A percentile compares a stretch with the other conserved stretches of the same genome.
Evolutionary conservation across 1,140 invertebrate species (phyloP).

Genomic region (Cyclargus thomasi): DNA sequence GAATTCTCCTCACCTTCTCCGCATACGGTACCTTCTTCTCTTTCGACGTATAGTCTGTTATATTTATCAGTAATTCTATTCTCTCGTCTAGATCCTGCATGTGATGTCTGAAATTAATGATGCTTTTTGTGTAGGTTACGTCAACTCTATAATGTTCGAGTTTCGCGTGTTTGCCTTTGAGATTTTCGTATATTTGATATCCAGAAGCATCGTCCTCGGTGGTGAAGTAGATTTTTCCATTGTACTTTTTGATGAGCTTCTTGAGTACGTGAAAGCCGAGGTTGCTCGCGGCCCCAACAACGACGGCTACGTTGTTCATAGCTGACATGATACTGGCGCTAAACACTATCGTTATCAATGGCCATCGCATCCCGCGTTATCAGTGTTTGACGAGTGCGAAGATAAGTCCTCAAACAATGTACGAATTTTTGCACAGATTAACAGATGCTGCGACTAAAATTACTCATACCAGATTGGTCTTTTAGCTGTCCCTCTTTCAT

Average conservation of each 20-base stretch:
- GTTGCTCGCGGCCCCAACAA: slow-evolving; percentile 60
- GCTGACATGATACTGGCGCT: slow-evolving; percentile 41
- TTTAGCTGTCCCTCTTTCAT: no score
- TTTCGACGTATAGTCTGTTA: slow-evolving; percentile 51
- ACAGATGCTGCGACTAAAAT: neutral
- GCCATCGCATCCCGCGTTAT: slow-evolving; percentile 54
- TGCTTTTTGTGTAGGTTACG: slow-evolving; percentile 60
- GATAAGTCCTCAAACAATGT: slow-evolving; percentile 32
- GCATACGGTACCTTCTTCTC: slow-evolving; percentile 50
- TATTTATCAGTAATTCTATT: slow-evolving; percentile 61
- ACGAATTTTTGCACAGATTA: slow-evolving; percentile 19
- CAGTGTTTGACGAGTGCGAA: slow-evolving; percentile 36
- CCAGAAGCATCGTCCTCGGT: slow-evolving; percentile 58
- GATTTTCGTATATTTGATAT: slow-evolving; percentile 47
- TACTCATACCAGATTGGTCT: no score
- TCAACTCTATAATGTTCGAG: slow-evolving; percentile 55
- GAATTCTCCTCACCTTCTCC: slow-evolving; percentile 55
- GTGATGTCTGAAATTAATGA: slow-evolving; percentile 59
- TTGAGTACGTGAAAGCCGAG: slow-evolving; percentile 62
- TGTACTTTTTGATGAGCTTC: slow-evolving; percentile 48
- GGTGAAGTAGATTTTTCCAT: slow-evolving; percentile 64
- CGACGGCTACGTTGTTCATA: slow-evolving; percentile 60
- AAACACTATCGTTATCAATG: slow-evolving; percentile 51
- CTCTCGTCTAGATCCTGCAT: slow-evolving; percentile 63
- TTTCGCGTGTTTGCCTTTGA: slow-evolving; percentile 38